Conservation (phyloP, 1,140 invertebrate species). For the Bicyclus anynana region DNA sequence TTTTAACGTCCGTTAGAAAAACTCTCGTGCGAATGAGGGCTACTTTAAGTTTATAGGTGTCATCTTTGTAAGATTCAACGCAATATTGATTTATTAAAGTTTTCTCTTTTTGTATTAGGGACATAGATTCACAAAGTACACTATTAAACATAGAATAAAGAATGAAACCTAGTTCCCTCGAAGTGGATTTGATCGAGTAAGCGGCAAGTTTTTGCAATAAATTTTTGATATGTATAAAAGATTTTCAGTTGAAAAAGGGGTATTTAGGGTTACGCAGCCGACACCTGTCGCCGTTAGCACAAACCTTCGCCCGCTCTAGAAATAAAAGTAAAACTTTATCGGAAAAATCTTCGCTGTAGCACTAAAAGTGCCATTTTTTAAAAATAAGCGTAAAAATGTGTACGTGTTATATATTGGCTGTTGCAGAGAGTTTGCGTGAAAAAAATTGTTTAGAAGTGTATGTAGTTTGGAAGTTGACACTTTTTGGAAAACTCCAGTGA, state of each 20-base stretch:
- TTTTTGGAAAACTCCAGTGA: no score
- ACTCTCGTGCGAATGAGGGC: no score
- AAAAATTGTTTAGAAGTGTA: no score
- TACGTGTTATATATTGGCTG: not conserved
- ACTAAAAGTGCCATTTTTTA: not conserved
- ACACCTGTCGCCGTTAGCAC: not conserved
- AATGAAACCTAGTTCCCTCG: no score
- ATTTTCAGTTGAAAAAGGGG: not conserved
- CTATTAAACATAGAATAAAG: no score
- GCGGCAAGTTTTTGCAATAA: not conserved
- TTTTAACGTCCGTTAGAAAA: no score
- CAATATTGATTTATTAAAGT: no score
- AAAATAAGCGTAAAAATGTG: not conserved
- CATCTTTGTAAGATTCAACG: no score
- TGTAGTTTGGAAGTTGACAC: no score
- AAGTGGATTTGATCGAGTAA: not conserved
- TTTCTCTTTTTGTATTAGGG: no score
- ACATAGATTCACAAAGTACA: no score
- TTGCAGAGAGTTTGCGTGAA: not conserved
- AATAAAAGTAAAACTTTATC: constrained; percentile 4
- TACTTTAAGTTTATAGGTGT: no score
- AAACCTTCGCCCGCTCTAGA: not conserved
- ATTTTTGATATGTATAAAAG: not conserved
- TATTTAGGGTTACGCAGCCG: not conserved
- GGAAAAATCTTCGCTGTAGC: not conserved